Evolutionary conservation across 2,113 vertebrate species (phyloP).

Genomic region (Sigmodon hispidus): DNA sequence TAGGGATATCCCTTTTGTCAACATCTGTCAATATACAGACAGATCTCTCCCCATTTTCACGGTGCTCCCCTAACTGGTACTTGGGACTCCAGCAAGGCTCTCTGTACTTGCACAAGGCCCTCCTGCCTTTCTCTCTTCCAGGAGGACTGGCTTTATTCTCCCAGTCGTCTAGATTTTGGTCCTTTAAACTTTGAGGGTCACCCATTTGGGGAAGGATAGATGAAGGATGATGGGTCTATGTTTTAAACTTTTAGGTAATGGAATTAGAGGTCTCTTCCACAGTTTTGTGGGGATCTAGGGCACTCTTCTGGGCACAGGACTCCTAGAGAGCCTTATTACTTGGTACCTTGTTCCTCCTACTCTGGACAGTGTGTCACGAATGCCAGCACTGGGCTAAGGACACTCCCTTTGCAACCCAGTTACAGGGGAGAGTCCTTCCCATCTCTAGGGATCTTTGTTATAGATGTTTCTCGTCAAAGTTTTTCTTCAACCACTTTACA

Average conservation of each 20-base stretch:
- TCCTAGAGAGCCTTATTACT: not conserved
- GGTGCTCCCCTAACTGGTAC: constrained; percentile 5
- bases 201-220: not conserved
- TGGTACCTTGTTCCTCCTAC: not conserved
- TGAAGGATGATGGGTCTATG: constrained; percentile 4
- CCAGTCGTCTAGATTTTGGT: constrained; percentile 35
- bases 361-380: not conserved
- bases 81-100: not conserved
- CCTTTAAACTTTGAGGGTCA: constrained; percentile 50
- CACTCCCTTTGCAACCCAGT: constrained; percentile 27
- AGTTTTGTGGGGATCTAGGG: not conserved
- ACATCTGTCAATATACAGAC: not conserved
- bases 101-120: not conserved
- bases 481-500: constrained; percentile 32
- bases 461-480: not conserved
- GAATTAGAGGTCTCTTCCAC: constrained; percentile 34
- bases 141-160: not conserved
- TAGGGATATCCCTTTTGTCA: not conserved
- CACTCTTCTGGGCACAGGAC: not conserved
- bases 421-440: not conserved
- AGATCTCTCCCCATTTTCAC: not conserved
- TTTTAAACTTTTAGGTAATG: constrained; percentile 30
- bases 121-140: not conserved
- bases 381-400: not conserved
- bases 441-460: constrained; percentile 5